Base-by-base conservation (phyloP, 2,888 invertebrate species). In the Nysson spinosus region DNA sequence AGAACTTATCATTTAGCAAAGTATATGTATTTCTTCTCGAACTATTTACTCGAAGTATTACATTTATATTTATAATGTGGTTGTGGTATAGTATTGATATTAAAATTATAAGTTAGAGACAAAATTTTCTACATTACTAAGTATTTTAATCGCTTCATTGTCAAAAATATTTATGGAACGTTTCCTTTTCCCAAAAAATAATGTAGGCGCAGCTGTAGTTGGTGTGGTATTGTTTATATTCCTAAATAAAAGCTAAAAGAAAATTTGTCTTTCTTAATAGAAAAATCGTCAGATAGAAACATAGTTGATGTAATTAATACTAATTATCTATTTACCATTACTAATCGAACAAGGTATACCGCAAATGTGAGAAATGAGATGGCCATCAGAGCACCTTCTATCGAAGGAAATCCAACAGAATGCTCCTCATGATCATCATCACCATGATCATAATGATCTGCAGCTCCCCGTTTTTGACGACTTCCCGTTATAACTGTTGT, bases 351-450 rank as follows among this genome's bases (percentile, higher is more conserved):
- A 52, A 95, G 90, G 82, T 94, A 95, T 4, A 95, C 95, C 0
- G 95, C 95, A 85, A 95, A 95, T 0, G 95, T 95, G 6, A 96
- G 89, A 84, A 95, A 95, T 16, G 94, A 94, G 71, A 96, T 94
- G 28, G 94, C 93, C 91, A 95, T 92, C 46, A 96, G 88, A 0
- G 95, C 92, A 39, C 94, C 93, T 87, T 95, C 95, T 3, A 93
- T 90, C 0, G 95, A 94, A 7, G 95, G 95, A 84, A 95, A 94
- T 71, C 93, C 92, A 75, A 94, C 89, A 72, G 90, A 90, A 0
- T 91, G 89, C 6, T 91, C 90, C 12, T 91, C 89, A 17, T 87
- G 86, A 26, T 87, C 75, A 17, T 82, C 81, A 24, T 79, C 73
- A 76, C 83, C 43, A 68, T 84, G 65, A 42, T 78, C 78, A 1